phyloP scores from a whole-genome alignment of 2,113 vertebrate genomes.

The Bubalus kerabau region DNA sequence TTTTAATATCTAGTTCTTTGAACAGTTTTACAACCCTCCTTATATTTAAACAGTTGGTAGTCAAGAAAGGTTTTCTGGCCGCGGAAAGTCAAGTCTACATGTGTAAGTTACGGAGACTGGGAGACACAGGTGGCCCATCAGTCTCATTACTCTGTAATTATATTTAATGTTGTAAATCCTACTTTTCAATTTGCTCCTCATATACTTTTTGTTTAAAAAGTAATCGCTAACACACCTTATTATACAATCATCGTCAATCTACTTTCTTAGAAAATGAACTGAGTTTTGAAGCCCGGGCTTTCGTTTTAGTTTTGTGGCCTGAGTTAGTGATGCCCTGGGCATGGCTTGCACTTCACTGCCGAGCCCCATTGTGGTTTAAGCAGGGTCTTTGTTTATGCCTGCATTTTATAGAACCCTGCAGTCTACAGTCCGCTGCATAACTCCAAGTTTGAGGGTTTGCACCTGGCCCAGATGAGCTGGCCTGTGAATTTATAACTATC shows the following conservation, averaged over 20 bases:
- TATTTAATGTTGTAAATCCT: background rate
- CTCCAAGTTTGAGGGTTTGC: background rate
- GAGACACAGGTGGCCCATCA: background rate
- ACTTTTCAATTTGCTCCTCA: background rate
- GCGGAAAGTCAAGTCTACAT: background rate
- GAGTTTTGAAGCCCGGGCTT: background rate
- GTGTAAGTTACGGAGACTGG: background rate
- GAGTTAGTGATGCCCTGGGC: background rate
- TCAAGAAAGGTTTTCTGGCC: background rate
- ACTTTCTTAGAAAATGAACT: background rate
- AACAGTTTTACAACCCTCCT: background rate
- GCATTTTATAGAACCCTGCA: background rate
- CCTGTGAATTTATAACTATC: background rate
- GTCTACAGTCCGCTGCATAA: background rate
- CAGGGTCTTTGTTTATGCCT: too few relatives aligned
- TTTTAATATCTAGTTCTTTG: background rate
- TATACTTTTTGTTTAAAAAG: slow-evolving; percentile 4
- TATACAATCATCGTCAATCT: background rate
- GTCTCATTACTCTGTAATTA: background rate
- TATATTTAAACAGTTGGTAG: background rate
- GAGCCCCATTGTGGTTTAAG: background rate
- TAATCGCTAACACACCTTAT: background rate
- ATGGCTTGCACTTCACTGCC: background rate
- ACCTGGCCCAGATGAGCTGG: background rate
- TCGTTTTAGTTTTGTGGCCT: background rate